Evolutionary conservation across 2,113 vertebrate genomes (phyloP).

Genomic region (Ciconia boyciana): DNA sequence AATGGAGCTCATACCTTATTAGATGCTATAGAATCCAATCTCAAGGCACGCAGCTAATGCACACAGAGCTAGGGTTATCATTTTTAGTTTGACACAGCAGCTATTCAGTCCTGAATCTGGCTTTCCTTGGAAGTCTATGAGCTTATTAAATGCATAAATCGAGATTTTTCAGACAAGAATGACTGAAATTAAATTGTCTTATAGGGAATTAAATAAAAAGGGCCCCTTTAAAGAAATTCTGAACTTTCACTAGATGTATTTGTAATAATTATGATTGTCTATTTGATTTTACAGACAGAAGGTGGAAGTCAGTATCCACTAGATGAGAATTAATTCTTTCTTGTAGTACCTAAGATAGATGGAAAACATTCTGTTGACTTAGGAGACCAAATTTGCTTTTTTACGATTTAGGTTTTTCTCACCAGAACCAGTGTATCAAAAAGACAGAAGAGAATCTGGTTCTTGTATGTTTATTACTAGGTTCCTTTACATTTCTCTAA

Average conservation of each 20-base stretch:
- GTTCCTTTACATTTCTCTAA: neutral
- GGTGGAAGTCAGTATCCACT: neutral
- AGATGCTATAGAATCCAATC: neutral
- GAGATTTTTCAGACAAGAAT: neutral
- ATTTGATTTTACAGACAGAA: neutral
- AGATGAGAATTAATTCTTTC: neutral
- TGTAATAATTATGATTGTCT: neutral
- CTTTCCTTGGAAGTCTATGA: neutral
- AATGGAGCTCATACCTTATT: neutral
- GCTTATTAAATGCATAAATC: conserved; percentile 25
- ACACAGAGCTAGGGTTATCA: neutral
- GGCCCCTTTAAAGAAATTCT: neutral
- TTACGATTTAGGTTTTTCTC: neutral
- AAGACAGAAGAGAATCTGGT: neutral
- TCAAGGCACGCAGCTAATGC: neutral
- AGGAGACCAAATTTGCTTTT: neutral
- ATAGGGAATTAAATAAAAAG: neutral
- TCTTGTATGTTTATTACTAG: accelerated
- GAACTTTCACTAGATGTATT: neutral
- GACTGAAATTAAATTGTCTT: neutral
- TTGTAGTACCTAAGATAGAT: neutral
- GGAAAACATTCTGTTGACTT: neutral
- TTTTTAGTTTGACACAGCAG: neutral
- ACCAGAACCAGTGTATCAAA: neutral
- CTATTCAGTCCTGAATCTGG: neutral